Evolutionary conservation across 1,140 invertebrate genomes (phyloP).

Genomic region (Pseudomyrmex gracilis): DNA sequence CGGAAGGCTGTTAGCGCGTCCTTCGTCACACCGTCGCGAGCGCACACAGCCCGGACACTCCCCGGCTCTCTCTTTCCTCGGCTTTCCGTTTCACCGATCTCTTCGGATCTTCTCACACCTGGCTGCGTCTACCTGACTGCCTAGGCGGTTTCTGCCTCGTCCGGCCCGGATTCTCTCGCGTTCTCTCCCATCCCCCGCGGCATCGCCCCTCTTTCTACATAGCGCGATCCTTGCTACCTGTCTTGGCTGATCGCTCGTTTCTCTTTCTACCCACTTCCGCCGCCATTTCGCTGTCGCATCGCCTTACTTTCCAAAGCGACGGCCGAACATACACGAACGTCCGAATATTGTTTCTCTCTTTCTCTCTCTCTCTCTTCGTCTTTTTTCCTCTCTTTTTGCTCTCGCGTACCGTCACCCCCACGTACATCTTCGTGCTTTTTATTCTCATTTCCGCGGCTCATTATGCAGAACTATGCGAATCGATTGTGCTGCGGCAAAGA

Average conservation of each 20-base stretch:
- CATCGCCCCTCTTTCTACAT: background rate
- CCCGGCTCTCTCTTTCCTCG: conserved; percentile 50
- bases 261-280: conserved; percentile 35
- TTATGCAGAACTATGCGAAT: conserved; percentile 74
- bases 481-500: conserved; percentile 21
- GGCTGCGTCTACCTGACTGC: conserved; percentile 73
- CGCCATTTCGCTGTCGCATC: conserved; percentile 46
- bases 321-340: conserved; percentile 51
- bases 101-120: conserved; percentile 78
- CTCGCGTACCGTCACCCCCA: background rate
- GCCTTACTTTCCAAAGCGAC: conserved; percentile 39
- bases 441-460: conserved; percentile 67
- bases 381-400: background rate
- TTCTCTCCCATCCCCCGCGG: conserved; percentile 49
- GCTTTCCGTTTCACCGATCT: conserved; percentile 74
- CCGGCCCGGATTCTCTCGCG: conserved; percentile 58
- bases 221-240: conserved; percentile 64
- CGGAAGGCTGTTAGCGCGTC: conserved; percentile 76
- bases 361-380: conserved; percentile 13
- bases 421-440: conserved; percentile 39
- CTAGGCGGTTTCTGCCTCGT: conserved; percentile 71
- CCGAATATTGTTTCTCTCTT: conserved; percentile 63
- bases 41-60: conserved; percentile 60
- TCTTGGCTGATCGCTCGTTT: conserved; percentile 60
- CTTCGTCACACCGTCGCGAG: conserved; percentile 69